Conservation (phyloP, 2,888 invertebrate genomes). For the Drosophila fungiperda region DNA sequence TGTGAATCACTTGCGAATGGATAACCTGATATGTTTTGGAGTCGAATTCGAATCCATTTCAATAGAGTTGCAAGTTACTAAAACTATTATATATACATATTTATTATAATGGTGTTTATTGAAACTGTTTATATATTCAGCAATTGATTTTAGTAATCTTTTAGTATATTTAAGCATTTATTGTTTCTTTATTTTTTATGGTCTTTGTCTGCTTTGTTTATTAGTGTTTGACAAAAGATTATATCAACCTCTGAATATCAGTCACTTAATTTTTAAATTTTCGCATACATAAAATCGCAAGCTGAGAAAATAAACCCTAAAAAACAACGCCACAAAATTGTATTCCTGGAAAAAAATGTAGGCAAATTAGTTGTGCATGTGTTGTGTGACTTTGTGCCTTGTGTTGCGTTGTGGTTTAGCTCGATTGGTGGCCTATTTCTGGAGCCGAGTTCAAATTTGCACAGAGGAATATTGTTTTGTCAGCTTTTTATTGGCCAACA, state of each 20-base stretch:
- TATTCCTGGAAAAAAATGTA: conserved; percentile 40
- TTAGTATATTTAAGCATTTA: neutral
- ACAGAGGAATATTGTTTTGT: conserved; percentile 80
- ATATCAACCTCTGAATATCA: neutral
- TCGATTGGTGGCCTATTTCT: conserved; percentile 67
- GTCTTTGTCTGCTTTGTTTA: neutral
- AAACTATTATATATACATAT: neutral
- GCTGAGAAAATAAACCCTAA: conserved; percentile 1
- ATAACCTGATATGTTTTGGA: neutral
- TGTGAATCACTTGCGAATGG: neutral
- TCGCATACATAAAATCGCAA: neutral
- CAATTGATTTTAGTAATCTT: neutral
- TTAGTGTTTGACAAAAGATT: neutral
- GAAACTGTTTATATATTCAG: neutral
- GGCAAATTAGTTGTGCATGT: conserved; percentile 50
- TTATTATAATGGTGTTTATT: neutral
- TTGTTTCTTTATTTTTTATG: neutral
- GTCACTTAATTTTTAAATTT: neutral
- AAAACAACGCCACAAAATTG: conserved; percentile 23
- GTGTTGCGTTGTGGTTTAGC: conserved; percentile 28
- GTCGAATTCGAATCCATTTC: conserved; percentile 9
- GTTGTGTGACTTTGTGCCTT: conserved; percentile 20
- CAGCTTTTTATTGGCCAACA: conserved; percentile 82
- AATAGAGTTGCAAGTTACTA: neutral
- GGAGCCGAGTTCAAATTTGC: conserved; percentile 59